Conservation (phyloP, 2,113 vertebrate genomes). For the Ophthalmotilapia sp. region DNA sequence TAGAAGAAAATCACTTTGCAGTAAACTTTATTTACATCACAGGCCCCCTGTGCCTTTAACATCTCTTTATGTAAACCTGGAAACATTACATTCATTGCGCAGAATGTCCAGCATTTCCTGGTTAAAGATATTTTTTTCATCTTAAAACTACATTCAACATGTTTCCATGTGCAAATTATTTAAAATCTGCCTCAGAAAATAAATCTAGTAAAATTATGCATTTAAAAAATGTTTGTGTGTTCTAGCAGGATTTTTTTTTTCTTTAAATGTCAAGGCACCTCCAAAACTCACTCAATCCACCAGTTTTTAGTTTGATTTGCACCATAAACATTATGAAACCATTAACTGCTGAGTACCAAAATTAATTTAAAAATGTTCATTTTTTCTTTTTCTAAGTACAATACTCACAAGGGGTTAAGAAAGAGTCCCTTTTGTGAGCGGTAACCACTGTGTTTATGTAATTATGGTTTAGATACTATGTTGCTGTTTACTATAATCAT, state of each 20-base stretch:
- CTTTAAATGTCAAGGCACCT: not conserved
- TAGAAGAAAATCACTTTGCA: not conserved
- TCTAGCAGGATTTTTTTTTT: not conserved
- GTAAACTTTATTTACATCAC: slow-evolving; percentile 31
- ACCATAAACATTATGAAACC: not conserved
- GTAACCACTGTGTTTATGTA: not conserved
- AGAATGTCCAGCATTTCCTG: slow-evolving; percentile 70
- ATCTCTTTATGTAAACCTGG: slow-evolving; percentile 5
- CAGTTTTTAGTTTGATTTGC: not conserved
- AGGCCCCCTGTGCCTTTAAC: slow-evolving; percentile 17
- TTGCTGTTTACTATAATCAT: not conserved
- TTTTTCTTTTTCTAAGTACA: not conserved
- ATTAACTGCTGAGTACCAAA: not conserved
- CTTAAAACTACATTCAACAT: slow-evolving; percentile 23
- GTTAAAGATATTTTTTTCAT: not conserved
- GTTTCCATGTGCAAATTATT: not conserved
- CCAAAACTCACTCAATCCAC: not conserved
- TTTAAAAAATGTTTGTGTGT: not conserved
- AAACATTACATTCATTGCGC: slow-evolving; percentile 40
- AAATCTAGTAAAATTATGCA: not conserved
- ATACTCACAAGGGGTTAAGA: not conserved
- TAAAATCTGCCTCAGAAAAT: not conserved
- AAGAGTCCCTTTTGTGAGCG: not conserved
- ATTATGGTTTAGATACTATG: not conserved
- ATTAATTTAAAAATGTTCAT: not conserved